phyloP scores from a whole-genome alignment of 1,140 invertebrate genomes.

The Augochlora pura region DNA sequence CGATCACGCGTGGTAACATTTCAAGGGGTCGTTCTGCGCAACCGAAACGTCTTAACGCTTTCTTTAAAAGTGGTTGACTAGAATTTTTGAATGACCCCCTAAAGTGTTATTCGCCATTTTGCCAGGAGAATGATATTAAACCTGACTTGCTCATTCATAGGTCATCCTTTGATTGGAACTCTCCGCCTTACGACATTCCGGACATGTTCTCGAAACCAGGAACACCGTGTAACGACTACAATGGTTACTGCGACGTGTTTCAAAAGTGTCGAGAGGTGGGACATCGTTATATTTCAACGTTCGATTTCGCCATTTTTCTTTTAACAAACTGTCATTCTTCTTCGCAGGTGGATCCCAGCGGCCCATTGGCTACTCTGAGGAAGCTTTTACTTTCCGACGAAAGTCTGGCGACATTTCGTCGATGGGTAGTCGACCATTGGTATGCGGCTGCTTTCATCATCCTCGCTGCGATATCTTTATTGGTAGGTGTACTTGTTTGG shows the following conservation, averaged over 20 bases:
- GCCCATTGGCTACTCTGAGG: slow-evolving; percentile 94
- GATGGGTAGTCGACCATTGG: slow-evolving; percentile 92
- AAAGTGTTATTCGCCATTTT: background rate
- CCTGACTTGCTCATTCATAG: slow-evolving; percentile 79
- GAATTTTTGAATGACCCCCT: no score
- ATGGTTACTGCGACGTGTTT: slow-evolving; percentile 99
- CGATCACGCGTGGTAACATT: no score
- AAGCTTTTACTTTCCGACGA: slow-evolving; percentile 93
- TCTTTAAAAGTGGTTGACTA: no score
- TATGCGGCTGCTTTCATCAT: slow-evolving; percentile 90
- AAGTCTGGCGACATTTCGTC: slow-evolving; percentile 91
- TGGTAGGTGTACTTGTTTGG: slow-evolving; percentile 83
- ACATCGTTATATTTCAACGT: background rate
- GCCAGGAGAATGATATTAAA: background rate
- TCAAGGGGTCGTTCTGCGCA: no score
- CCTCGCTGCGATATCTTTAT: slow-evolving; percentile 85
- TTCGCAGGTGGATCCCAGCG: slow-evolving; percentile 91
- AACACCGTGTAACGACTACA: slow-evolving; percentile 98
- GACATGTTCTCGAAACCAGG: slow-evolving; percentile 96
- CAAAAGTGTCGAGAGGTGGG: slow-evolving; percentile 90
- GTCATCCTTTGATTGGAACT: slow-evolving; percentile 95
- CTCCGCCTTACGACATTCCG: slow-evolving; percentile 92
- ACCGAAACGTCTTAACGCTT: no score
- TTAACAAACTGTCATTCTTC: background rate
- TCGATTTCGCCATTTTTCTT: background rate